Base-by-base conservation (phyloP, 2,888 invertebrate genomes). In the Sarcophaga variegata region DNA sequence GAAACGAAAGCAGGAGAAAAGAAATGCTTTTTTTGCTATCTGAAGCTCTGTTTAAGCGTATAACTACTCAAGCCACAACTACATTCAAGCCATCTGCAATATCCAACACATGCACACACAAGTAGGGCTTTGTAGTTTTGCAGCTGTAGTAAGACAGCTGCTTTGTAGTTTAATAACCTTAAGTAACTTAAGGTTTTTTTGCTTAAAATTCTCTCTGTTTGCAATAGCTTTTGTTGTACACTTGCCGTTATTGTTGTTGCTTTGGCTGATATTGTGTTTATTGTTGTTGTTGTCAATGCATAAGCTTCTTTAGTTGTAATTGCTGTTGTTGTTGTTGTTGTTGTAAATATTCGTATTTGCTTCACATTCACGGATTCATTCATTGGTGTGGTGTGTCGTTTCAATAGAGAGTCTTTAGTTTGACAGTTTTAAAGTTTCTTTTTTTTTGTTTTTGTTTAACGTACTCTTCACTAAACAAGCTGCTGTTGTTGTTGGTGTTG, bases 301-400 rank as follows among this genome's bases (percentile, higher is more conserved):
- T 54, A 54, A 54, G 70, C 27, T 2, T 67, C 20, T 25, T 27
- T 8, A 37, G 8, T 37, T 37, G 37, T 37, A 6, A 37, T 37
- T 47, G 45, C 66, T 47, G 59, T 6, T 49, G 67, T 45, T 11
- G 70, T 45, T 54, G 71, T 47, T 63, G 72, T 63, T 67, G 74
- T 69, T 87, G 72, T 75, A 88, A 79, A 75, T 84, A 67, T 81
- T 86, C 80, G 70, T 88, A 80, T 81, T 88, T 86, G 70, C 78
- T 17, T 69, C 27, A 54, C 86, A 88, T 85, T 78, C 89, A 80
- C 82, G 85, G 81, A 88, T 88, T 88, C 87, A 89, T 85, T 88
- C 89, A 89, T 89, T 89, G 79, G 89, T 88, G 85, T 37, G 37
- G 37, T 37, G 85, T 81, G 63, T 71, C 74, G 81, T 81, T 79